These are phyloP conservation scores for Zingel zingel DNA, from an alignment of 2,113 vertebrate species.

Conservation along the genomic window DNA sequence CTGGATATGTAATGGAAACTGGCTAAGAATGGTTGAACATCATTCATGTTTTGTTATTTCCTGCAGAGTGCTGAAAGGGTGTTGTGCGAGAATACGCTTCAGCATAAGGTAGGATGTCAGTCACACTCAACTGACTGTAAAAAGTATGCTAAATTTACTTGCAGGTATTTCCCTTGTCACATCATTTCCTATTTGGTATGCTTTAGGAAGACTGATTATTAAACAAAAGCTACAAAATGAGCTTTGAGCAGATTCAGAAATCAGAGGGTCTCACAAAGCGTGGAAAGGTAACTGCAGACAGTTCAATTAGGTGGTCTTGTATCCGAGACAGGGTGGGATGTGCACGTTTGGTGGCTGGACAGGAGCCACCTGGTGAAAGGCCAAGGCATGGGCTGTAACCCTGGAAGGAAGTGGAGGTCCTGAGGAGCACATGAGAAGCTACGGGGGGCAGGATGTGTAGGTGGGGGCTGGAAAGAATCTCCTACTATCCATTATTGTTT, in stretches of 20 bases:
- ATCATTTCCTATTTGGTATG: background rate
- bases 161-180: background rate
- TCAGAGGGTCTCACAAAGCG: background rate
- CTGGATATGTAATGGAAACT: slow-evolving; percentile 50
- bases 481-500: slow-evolving; percentile 44
- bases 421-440: slow-evolving; percentile 75
- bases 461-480: slow-evolving; percentile 68
- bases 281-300: slow-evolving; percentile 1
- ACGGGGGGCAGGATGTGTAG: slow-evolving; percentile 87
- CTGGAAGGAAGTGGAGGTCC: slow-evolving; percentile 88
- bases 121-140: slow-evolving; percentile 4
- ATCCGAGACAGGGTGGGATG: slow-evolving; percentile 78
- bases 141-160: background rate
- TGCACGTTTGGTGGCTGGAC: slow-evolving; percentile 79
- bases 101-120: slow-evolving; percentile 23
- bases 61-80: slow-evolving; percentile 5
- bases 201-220: background rate
- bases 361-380: slow-evolving; percentile 87
- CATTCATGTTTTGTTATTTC: slow-evolving; percentile 47
- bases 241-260: background rate
- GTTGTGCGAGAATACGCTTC: background rate
- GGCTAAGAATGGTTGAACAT: slow-evolving; percentile 30
- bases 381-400: slow-evolving; percentile 87
- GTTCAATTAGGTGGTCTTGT: slow-evolving; percentile 14
- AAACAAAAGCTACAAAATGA: background rate